Evolutionary conservation across 2,888 invertebrate species (phyloP), one percentile per base, ranked within the genome.

Genomic region (Aleiodes alternator): DNA sequence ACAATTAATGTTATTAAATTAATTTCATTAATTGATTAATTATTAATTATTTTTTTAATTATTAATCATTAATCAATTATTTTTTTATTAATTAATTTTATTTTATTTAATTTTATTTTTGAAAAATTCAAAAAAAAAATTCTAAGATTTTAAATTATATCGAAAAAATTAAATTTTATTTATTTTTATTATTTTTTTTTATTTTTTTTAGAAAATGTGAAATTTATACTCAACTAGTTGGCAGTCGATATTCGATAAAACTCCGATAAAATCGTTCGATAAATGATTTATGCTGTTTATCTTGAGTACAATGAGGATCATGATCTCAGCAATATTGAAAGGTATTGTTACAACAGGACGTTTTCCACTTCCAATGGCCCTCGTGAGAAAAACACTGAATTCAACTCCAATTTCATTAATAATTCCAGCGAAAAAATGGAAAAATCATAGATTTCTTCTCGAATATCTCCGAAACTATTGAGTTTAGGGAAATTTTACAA

Each of bases 281-380:
- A 11, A 31, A 34, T 59, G 23, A 9, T 59, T 34, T 0, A 50
- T 48, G 69, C 85, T 82, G 69, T 85, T 81, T 69, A 86, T 83
- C 51, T 82, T 82, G 14, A 88, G 80, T 59, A 83, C 82, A 16
- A 87, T 80, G 71, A 90, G 84, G 5, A 90, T 76, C 48, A 88
- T 79, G 9, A 88, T 82, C 80, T 88, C 87, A 9, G 85, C 83
- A 4, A 90, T 57, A 78, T 89, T 89, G 82, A 89, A 90, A 23
- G 90, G 90, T 76, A 90, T 82, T 0, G 89, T 88, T 59, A 88
- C 79, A 72, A 83, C 85, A 2, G 90, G 89, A 38, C 88, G 79
- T 71, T 75, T 85, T 78, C 80, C 85, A 76, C 78, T 87, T 80
- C 80, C 79, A 69, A 86, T 78, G 12, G 86, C 84, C 34, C 87